Evolutionary conservation across 2,888 invertebrate genomes (phyloP).

Genomic region (Boloria euphrosyne): DNA sequence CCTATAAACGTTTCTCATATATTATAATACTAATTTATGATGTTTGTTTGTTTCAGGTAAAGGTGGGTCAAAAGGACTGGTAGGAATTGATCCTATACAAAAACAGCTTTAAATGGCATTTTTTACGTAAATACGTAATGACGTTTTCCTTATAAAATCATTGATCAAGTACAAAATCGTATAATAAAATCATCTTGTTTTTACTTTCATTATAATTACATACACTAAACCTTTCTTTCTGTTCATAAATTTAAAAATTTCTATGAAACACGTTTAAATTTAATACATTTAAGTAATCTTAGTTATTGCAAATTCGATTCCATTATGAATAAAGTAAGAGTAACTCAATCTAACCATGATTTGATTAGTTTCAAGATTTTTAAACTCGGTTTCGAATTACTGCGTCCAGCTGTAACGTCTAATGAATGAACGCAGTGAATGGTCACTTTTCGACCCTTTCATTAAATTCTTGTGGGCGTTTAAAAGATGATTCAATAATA

Average conservation of each 20-base stretch:
- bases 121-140: no score
- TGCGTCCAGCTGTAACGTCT: conserved; percentile 25
- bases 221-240: no score
- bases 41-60: conserved; percentile 67
- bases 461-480: conserved; percentile 19
- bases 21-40: conserved; percentile 21
- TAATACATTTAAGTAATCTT: no score
- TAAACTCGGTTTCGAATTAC: conserved; percentile 33
- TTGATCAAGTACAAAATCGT: no score
- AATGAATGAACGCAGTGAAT: conserved; percentile 26
- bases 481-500: background rate
- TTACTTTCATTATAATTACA: no score
- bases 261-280: no score
- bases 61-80: conserved; percentile 57
- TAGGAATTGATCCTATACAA: background rate
- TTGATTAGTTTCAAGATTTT: conserved; percentile 30
- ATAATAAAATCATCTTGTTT: no score
- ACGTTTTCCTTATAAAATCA: no score
- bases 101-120: background rate
- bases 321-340: conserved; percentile 7
- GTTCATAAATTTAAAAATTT: no score
- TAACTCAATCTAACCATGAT: conserved; percentile 20
- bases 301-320: background rate
- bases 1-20: background rate
- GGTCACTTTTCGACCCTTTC: conserved; percentile 19